Conservation (phyloP, 2,888 invertebrate genomes). For the Trichogramma evanescens region DNA sequence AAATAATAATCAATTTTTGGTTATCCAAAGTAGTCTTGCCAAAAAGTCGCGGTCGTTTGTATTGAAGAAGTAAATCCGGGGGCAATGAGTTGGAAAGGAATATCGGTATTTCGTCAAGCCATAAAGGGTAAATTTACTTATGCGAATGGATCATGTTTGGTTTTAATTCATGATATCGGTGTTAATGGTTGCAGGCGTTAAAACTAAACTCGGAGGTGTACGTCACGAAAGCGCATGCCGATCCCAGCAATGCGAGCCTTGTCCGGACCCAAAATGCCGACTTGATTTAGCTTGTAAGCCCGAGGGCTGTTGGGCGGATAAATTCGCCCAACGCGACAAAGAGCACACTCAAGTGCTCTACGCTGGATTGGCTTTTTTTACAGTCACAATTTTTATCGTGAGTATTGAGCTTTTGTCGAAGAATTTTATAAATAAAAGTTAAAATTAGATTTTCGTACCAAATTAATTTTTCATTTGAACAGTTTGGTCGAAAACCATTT, state of each 20-base stretch:
- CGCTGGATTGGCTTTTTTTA: not conserved
- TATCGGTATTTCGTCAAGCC: not conserved
- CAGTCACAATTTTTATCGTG: not conserved
- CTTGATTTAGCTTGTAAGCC: slow-evolving; percentile 20
- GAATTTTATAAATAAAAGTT: too few relatives aligned
- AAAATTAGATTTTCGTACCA: too few relatives aligned
- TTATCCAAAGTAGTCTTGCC: too few relatives aligned
- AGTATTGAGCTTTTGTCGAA: not conserved
- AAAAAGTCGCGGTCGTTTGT: not conserved
- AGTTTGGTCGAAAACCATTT: not conserved
- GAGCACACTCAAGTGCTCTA: slow-evolving; percentile 1
- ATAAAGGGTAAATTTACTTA: not conserved
- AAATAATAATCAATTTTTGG: too few relatives aligned
- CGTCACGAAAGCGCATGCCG: too few relatives aligned
- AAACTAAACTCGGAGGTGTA: too few relatives aligned
- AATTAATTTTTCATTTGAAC: too few relatives aligned
- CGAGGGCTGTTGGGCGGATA: slow-evolving; percentile 19
- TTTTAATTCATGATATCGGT: too few relatives aligned
- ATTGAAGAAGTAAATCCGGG: not conserved
- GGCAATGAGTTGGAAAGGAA: slow-evolving; percentile 6
- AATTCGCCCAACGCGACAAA: slow-evolving; percentile 6
- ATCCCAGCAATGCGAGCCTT: too few relatives aligned
- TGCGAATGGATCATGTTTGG: too few relatives aligned
- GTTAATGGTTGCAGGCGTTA: too few relatives aligned
- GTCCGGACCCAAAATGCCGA: not conserved